Evolutionary conservation across 1,140 invertebrate genomes (phyloP).

Genomic region (Rhizoglyphus robini): DNA sequence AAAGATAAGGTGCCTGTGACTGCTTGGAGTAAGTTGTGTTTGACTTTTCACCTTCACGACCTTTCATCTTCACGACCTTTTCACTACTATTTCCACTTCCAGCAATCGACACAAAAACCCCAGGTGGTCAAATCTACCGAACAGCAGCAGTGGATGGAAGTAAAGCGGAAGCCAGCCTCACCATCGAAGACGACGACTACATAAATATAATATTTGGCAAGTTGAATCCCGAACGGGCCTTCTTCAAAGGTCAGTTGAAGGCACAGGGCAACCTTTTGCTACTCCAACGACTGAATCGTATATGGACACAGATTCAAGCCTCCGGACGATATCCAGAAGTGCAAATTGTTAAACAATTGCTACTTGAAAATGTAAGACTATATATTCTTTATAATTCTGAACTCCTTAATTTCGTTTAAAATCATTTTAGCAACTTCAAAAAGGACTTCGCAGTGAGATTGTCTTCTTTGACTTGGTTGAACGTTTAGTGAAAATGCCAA

Average conservation of each 20-base stretch:
- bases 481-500: neutral
- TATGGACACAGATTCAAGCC: slow-evolving; percentile 37
- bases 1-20: slow-evolving; percentile 49
- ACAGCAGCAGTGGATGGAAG: slow-evolving; percentile 49
- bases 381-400: too few species aligned
- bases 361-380: too few species aligned
- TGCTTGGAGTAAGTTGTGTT: slow-evolving; percentile 48
- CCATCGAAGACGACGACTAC: slow-evolving; percentile 39
- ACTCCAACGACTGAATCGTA: slow-evolving; percentile 65
- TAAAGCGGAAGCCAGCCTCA: slow-evolving; percentile 72
- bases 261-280: slow-evolving; percentile 83
- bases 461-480: neutral
- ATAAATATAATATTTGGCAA: slow-evolving; percentile 50
- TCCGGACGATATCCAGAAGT: neutral
- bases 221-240: slow-evolving; percentile 73
- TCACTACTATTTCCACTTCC: neutral
- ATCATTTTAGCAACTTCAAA: neutral
- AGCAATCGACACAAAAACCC: slow-evolving; percentile 29
- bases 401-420: neutral
- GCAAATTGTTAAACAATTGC: too few species aligned
- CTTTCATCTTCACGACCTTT: too few species aligned
- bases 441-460: neutral
- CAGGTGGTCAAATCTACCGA: slow-evolving; percentile 50
- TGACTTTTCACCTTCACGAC: neutral
- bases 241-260: slow-evolving; percentile 80